A percentile compares a stretch with the other conserved stretches of the same genome.
Conservation (phyloP, 2,888 invertebrate genomes). For the Nycteola revayana region DNA sequence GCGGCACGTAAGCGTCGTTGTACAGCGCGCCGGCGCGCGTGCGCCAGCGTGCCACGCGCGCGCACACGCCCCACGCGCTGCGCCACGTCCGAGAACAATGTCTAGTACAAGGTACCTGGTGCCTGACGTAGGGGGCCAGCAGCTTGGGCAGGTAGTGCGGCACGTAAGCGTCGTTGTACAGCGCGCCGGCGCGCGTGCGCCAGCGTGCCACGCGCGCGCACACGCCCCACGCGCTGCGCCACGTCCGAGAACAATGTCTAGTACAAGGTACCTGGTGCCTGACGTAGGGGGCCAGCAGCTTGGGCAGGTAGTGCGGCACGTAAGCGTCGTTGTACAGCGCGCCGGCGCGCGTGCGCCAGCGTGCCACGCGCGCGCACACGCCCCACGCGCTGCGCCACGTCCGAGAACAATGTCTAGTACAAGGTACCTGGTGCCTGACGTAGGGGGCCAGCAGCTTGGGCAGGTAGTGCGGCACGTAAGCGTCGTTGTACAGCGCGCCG, state of each 20-base stretch:
- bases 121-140: constrained; percentile 89
- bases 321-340: constrained; percentile 95
- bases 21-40: not conserved
- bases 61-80: constrained; percentile 61
- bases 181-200: constrained; percentile 88
- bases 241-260: constrained; percentile 39
- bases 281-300: constrained; percentile 90
- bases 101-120: no score
- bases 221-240: constrained; percentile 67
- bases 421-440: constrained; percentile 85
- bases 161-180: constrained; percentile 91
- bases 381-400: constrained; percentile 60
- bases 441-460: constrained; percentile 93
- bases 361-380: constrained; percentile 89
- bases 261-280: constrained; percentile 86
- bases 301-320: constrained; percentile 94
- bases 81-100: no score
- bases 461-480: constrained; percentile 94
- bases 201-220: constrained; percentile 91
- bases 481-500: constrained; percentile 91
- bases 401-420: no score
- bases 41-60: not conserved
- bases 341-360: constrained; percentile 90
- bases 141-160: constrained; percentile 73
- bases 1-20: constrained; percentile 2